Evolutionary conservation across 2,113 vertebrate species (phyloP).

Genomic region (Melanerpes formicivorus): DNA sequence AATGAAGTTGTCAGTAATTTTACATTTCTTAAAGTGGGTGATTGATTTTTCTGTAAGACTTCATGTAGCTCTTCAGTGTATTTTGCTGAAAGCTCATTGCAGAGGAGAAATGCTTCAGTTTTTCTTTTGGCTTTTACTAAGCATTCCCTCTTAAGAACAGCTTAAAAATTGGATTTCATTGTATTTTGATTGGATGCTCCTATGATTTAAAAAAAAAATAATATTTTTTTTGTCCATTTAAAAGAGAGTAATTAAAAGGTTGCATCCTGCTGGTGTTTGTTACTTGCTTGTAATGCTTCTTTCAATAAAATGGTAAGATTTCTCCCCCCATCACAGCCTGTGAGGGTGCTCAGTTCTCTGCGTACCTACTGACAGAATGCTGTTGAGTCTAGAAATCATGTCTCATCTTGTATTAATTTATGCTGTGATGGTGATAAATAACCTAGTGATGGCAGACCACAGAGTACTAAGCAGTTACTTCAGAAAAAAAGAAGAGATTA

Average conservation of each 20-base stretch:
- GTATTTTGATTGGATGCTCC: background rate
- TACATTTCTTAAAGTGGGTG: background rate
- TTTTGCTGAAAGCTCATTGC: background rate
- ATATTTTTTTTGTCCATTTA: background rate
- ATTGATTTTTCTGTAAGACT: background rate
- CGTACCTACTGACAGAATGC: background rate
- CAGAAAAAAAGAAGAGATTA: background rate
- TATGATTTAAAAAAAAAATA: background rate
- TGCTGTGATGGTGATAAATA: background rate
- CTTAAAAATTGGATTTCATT: background rate
- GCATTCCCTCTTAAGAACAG: background rate
- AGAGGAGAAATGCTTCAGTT: background rate
- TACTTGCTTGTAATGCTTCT: background rate
- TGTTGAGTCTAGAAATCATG: background rate
- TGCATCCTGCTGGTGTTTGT: background rate
- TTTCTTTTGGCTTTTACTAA: background rate
- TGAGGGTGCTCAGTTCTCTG: background rate
- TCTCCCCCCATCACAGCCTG: background rate
- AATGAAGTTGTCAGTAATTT: constrained; percentile 24
- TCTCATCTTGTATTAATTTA: background rate
- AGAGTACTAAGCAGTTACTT: background rate
- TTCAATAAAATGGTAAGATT: background rate
- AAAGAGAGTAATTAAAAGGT: background rate
- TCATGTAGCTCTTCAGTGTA: background rate
- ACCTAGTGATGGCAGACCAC: background rate